phyloP scores from a whole-genome alignment of 2,797 vertebrate genomes.

The Cygnus olor region DNA sequence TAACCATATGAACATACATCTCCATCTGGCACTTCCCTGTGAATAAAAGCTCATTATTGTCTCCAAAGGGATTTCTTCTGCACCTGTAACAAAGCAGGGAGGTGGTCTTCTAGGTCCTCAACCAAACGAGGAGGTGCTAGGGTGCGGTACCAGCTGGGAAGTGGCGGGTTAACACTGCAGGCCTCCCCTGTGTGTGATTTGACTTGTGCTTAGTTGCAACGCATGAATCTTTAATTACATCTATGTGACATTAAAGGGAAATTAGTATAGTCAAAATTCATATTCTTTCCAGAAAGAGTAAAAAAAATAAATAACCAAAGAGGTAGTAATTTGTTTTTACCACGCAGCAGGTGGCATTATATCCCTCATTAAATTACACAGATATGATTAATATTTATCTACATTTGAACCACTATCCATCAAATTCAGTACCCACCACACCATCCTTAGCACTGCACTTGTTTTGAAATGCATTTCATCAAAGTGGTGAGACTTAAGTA shows the following conservation, averaged over 20 bases:
- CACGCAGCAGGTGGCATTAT: constrained; percentile 59
- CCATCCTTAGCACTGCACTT: constrained; percentile 5
- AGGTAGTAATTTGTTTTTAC: constrained; percentile 33
- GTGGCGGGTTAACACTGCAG: neutral
- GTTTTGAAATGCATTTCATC: constrained; percentile 27
- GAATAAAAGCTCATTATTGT: neutral
- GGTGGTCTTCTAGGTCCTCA: neutral
- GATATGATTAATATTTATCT: constrained; percentile 56
- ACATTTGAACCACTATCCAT: constrained; percentile 35
- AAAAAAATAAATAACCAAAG: constrained; percentile 30
- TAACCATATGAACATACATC: fast-evolving
- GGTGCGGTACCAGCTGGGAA: neutral
- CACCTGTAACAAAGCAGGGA: neutral
- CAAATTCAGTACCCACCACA: constrained; percentile 30
- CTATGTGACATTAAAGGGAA: constrained; percentile 6
- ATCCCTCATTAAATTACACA: constrained; percentile 56
- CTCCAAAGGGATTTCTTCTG: neutral
- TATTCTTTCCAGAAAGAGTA: constrained; percentile 48
- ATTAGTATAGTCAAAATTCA: constrained; percentile 26
- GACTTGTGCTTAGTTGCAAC: neutral
- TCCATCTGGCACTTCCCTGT: neutral
- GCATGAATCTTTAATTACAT: neutral
- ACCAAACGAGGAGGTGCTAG: neutral
- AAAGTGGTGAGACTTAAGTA: neutral
- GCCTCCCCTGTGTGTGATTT: neutral